Evolutionary conservation across 2,797 vertebrate species (phyloP).

Genomic region (Kryptolebias ocellatus): DNA sequence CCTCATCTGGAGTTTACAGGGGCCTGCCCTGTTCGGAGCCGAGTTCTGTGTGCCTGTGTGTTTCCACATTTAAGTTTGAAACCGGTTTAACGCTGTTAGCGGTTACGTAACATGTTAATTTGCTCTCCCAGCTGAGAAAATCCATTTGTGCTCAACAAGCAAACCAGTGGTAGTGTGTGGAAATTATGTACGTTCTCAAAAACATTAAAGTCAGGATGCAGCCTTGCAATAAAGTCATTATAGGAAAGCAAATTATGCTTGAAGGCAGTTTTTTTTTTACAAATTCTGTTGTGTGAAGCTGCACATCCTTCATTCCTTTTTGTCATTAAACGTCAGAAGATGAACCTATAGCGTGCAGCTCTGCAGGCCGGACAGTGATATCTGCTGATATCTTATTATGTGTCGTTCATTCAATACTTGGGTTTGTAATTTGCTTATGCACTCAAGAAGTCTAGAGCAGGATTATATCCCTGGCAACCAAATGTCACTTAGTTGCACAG

Average conservation of each 20-base stretch:
- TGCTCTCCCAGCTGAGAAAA: conserved; percentile 45
- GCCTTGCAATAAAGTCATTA: conserved; percentile 11
- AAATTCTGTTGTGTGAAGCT: neutral
- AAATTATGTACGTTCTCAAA: conserved; percentile 43
- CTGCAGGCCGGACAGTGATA: conserved; percentile 49
- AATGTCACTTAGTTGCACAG: conserved; percentile 68
- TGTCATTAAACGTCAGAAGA: conserved; percentile 30
- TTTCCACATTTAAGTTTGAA: conserved; percentile 52
- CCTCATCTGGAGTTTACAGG: conserved; percentile 33
- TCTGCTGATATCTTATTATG: conserved; percentile 71
- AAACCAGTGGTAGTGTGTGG: conserved; percentile 39
- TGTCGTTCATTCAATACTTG: conserved; percentile 69
- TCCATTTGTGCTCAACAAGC: conserved; percentile 37
- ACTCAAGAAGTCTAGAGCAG: conserved; percentile 75
- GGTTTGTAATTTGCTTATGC: conserved; percentile 77
- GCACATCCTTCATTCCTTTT: conserved; percentile 27
- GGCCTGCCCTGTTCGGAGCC: conserved; percentile 48
- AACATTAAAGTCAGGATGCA: neutral
- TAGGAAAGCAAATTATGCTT: neutral
- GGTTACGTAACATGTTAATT: conserved; percentile 62
- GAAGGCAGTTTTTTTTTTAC: neutral
- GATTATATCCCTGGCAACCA: conserved; percentile 76
- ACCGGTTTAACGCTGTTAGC: conserved; percentile 62
- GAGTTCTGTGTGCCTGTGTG: conserved; percentile 60
- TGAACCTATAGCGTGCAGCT: conserved; percentile 30